phyloP scores from a whole-genome alignment of 2,888 invertebrate genomes.

The Sialis fuliginosa region DNA sequence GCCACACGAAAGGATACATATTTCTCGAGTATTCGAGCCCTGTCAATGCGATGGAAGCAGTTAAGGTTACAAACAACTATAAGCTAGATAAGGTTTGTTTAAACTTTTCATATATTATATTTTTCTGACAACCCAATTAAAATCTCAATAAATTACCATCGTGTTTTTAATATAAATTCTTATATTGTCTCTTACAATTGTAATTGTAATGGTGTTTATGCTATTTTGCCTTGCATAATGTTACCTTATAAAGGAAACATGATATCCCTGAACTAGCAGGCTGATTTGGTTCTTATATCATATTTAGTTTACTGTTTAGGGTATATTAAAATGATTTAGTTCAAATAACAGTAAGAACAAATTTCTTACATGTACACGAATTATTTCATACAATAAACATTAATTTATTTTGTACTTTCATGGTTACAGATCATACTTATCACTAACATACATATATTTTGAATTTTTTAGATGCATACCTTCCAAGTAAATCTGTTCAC shows the following conservation, averaged over 20 bases:
- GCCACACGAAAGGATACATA: conserved; percentile 79
- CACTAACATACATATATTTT: neutral
- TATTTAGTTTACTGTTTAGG: neutral
- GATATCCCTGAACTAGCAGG: neutral
- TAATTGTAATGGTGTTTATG: no score
- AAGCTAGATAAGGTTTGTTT: conserved; percentile 67
- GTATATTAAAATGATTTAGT: neutral
- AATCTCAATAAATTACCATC: no score
- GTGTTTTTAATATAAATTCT: no score
- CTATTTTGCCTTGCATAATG: no score
- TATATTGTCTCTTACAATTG: no score
- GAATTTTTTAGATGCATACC: conserved; percentile 38
- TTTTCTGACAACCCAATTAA: no score
- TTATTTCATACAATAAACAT: no score
- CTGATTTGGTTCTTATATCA: neutral
- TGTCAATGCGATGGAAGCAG: conserved; percentile 72
- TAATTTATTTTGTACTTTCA: no score
- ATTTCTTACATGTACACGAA: neutral
- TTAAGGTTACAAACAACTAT: conserved; percentile 75
- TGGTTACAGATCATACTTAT: no score
- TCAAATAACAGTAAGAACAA: neutral
- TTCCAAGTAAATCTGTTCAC: conserved; percentile 88
- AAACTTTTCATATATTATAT: no score
- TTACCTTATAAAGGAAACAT: no score
- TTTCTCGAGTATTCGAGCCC: conserved; percentile 83